Conservation (phyloP, 2,888 invertebrate species). For the Merodon equestris region DNA sequence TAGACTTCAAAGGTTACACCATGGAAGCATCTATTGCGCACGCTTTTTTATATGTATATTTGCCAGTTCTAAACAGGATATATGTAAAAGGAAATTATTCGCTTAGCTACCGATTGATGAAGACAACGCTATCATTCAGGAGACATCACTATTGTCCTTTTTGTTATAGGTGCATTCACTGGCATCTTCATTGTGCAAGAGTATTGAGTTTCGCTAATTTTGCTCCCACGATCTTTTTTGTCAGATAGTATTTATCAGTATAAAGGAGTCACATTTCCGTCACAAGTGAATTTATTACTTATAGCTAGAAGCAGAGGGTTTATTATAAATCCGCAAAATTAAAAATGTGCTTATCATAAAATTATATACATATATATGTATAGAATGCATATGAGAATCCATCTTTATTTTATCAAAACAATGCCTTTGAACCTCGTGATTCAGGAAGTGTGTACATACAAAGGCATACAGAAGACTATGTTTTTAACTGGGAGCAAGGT, state of each 20-base stretch:
- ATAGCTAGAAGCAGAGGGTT: too few relatives aligned
- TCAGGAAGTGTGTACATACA: slow-evolving; percentile 3
- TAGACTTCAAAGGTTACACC: slow-evolving; percentile 35
- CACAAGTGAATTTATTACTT: not conserved
- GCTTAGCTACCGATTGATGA: slow-evolving; percentile 62
- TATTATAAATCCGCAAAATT: too few relatives aligned
- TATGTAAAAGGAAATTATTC: slow-evolving; percentile 63
- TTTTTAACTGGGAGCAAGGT: slow-evolving; percentile 30
- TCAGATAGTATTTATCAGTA: not conserved
- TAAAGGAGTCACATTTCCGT: slow-evolving; percentile 47
- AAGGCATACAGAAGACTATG: too few relatives aligned
- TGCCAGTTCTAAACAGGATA: slow-evolving; percentile 35
- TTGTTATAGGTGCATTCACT: slow-evolving; percentile 17
- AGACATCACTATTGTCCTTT: slow-evolving; percentile 45
- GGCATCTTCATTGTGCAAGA: slow-evolving; percentile 26
- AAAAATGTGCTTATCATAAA: too few relatives aligned
- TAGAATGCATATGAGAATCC: too few relatives aligned
- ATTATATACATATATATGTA: too few relatives aligned
- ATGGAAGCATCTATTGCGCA: slow-evolving; percentile 37
- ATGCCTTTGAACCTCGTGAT: slow-evolving; percentile 62
- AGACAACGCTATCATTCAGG: slow-evolving; percentile 51
- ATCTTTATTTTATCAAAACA: too few relatives aligned
- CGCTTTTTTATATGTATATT: slow-evolving; percentile 17
- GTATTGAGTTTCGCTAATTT: slow-evolving; percentile 58
- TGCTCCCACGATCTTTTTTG: slow-evolving; percentile 56